Base-by-base conservation (phyloP, 2,888 invertebrate species). In the Sphaerophoria taeniata region DNA sequence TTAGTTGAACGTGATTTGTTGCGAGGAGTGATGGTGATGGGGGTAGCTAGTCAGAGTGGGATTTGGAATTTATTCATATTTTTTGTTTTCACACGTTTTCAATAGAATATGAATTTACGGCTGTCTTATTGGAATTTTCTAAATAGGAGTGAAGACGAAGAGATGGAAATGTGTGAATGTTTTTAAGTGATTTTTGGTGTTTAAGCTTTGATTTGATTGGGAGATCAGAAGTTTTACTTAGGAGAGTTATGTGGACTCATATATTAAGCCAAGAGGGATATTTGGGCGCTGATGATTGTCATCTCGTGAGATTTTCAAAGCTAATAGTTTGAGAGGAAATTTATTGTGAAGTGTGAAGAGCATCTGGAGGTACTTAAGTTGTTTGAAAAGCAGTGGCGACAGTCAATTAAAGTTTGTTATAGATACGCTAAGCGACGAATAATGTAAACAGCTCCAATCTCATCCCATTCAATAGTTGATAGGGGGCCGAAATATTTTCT, bases 51-150 rank as follows among this genome's bases (percentile, higher is more conserved):
- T 65, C 51, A 60, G 49, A 51, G 3, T 16, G 24, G 36, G 39
- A 39, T 14, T 71, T 69, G 31, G 53, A 58, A 12, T 45, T 47
- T 78, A 60, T 45, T 65, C 56, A 58, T 72, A 67, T 72, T 31
- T 47, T 9, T 3, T 63, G n/a, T 45, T 9, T 6, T 33, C 34
- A 34, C 9, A 6, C 24, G 14, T 49, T 47, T 63, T 43, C 6
- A 34, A 73, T 77, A 34, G 75, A 75, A 72, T 67, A 71, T 76
- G 58, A 76, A 85, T 85, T 81, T 63, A 80, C 72, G 69, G 72
- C 49, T 24, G 36, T 80, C 80, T 76, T 76, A 85, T 80, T 85
- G 72, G 71, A 60, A 79, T 65, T 67, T 74, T 74, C 74, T 63
- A 65, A 39, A 53, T 36, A 14, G 60, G 31, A 11, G 43, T 43